Percentiles rank a stretch among this genome's conserved stretches.
These are phyloP conservation scores for Periophthalmodon schlosseri DNA, from an alignment of 2,113 vertebrate genomes.

Conservation along the genomic window DNA sequence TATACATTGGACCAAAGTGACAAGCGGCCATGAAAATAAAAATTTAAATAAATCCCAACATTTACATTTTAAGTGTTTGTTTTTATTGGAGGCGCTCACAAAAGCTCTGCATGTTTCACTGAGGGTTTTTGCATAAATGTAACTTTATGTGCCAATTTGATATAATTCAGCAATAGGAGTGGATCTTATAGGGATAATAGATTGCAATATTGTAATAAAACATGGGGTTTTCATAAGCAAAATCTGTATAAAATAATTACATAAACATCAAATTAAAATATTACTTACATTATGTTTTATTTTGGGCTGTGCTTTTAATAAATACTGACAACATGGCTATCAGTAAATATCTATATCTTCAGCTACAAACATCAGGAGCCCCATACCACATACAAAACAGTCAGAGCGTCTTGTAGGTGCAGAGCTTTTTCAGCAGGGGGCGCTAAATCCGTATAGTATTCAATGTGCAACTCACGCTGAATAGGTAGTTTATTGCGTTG, in stretches of 20 bases:
- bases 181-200: conserved; percentile 33
- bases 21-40: background rate
- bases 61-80: conserved; percentile 41
- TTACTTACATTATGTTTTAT: background rate
- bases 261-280: conserved; percentile 7
- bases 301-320: conserved; percentile 34
- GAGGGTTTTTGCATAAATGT: conserved; percentile 15
- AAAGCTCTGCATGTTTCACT: conserved; percentile 27
- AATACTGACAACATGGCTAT: conserved; percentile 34
- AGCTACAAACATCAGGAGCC: background rate
- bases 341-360: background rate
- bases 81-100: conserved; percentile 53
- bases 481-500: conserved; percentile 45
- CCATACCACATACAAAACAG: background rate
- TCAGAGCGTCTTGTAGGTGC: conserved; percentile 10
- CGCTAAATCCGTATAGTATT: conserved; percentile 26
- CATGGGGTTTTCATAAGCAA: conserved; percentile 31
- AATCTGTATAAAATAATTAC: conserved; percentile 13
- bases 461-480: conserved; percentile 19
- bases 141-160: conserved; percentile 42
- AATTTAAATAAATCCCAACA: background rate
- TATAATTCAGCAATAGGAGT: conserved; percentile 65
- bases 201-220: conserved; percentile 16
- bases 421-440: conserved; percentile 49
- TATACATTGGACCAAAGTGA: too few species aligned